Evolutionary conservation across 2,113 vertebrate species (phyloP), one percentile per base, ranked within the genome.

Genomic region (Tympanuchus pallidicinctus): DNA sequence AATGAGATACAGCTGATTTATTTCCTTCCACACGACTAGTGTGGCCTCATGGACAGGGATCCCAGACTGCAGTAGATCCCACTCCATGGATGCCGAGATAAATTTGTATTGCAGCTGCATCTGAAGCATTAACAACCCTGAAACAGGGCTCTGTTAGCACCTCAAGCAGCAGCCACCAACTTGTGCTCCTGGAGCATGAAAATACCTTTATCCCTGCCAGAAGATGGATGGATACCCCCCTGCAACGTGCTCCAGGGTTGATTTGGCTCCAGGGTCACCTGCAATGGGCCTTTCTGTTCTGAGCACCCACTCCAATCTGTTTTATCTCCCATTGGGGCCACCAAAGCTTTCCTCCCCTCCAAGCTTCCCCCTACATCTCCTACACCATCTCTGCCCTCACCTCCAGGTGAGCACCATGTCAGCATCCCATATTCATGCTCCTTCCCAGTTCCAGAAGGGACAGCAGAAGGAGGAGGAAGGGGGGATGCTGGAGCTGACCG

Each of bases 131-230:
- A 40, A 50, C 8, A 64, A 20, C 38, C 36, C 22, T 2, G 2
- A 80, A 75, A 32, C 9, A 48, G 11, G 32, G 27, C 34, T 42
- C 15, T 50, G 1, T 7, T 48, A 34, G 17, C 40, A 25, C 18
- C 56, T 10, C 34, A 22, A 67, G 34, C 30, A 15, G 14, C 59
- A 30, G 5, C 21, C 25, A 13, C 8, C 3, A 0, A 10, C 7
- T 11, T 2, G 11, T 13, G 65, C 12, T 13, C 30, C 22, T 8
- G 28, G 8, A 24, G 24, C 0, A 0, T 1, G 7, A 48, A 16
- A 36, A 43, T 48, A 43, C 11, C 8, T 13, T 11, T 28, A 7
- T 28, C 42, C 40, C 30, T 4, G 1, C 6, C 4, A 27, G 16
- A 69, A 34, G 12, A 2, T 4, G 5, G 8, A 4, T 0, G 5